phyloP scores from a whole-genome alignment of 2,113 vertebrate species.

The Larimichthys polyactis region DNA sequence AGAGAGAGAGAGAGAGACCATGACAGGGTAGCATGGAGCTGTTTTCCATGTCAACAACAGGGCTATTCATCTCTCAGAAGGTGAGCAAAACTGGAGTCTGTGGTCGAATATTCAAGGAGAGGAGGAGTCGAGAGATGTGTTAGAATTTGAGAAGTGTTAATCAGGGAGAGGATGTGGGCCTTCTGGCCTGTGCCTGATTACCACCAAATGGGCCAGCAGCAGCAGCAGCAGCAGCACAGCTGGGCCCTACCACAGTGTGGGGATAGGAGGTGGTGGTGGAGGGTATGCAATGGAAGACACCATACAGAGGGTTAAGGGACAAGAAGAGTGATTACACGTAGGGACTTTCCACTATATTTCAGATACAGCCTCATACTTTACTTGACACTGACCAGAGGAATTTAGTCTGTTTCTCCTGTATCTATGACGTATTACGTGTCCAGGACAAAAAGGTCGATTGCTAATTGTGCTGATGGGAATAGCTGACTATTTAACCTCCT shows the following conservation, averaged over 20 bases:
- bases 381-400: constrained; percentile 21
- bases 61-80: constrained; percentile 61
- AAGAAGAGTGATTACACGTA: constrained; percentile 7
- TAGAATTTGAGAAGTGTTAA: constrained; percentile 93
- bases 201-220: constrained; percentile 89
- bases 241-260: constrained; percentile 81
- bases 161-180: constrained; percentile 95
- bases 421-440: constrained; percentile 50
- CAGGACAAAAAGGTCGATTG: constrained; percentile 28
- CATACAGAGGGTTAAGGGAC: constrained; percentile 18
- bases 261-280: constrained; percentile 47
- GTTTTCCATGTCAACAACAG: constrained; percentile 58
- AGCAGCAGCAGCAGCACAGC: constrained; percentile 65
- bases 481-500: constrained; percentile 43
- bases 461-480: constrained; percentile 53
- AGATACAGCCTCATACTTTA: constrained; percentile 15
- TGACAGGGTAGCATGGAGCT: constrained; percentile 70
- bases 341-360: constrained; percentile 39
- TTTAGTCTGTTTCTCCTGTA: constrained; percentile 23
- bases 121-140: constrained; percentile 89
- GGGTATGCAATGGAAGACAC: constrained; percentile 75
- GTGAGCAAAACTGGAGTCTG: constrained; percentile 58
- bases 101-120: constrained; percentile 68
- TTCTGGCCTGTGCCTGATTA: constrained; percentile 95
- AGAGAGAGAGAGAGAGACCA: not conserved